A percentile compares a stretch with the other conserved stretches of the same genome.
Conservation (phyloP, 2,113 vertebrate species). For the Piaya cayana region DNA sequence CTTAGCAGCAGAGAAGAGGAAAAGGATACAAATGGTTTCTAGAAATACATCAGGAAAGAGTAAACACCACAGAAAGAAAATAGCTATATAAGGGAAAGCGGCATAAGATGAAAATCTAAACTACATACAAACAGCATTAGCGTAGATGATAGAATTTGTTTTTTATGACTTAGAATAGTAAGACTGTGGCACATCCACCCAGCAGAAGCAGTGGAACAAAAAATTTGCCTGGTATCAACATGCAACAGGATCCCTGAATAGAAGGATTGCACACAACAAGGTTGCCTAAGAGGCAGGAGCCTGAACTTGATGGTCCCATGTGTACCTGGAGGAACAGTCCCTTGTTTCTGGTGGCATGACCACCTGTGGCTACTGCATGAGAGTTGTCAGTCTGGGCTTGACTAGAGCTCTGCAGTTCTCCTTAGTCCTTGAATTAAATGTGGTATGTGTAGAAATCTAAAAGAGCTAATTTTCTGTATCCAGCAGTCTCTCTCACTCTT, state of each 20-base stretch:
- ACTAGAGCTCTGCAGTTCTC: not conserved
- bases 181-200: not conserved
- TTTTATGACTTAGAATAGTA: not conserved
- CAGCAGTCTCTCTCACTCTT: not conserved
- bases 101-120: not conserved
- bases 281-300: not conserved
- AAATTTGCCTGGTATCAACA: not conserved
- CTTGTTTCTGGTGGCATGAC: not conserved
- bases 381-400: not conserved
- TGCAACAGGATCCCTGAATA: not conserved
- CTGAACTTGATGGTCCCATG: not conserved
- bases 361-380: too few relatives aligned
- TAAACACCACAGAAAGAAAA: not conserved
- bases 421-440: not conserved
- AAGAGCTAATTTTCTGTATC: not conserved
- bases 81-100: conserved; percentile 17
- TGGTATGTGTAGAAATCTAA: fast-evolving
- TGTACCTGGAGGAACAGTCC: not conserved
- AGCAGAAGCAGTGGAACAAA: not conserved
- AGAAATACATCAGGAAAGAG: conserved; percentile 1
- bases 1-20: not conserved
- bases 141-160: not conserved
- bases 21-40: conserved; percentile 14
- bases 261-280: not conserved
- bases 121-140: not conserved